These are phyloP conservation scores for Falco berigora DNA, from an alignment of 2,797 vertebrate species.

Conservation along the genomic window DNA sequence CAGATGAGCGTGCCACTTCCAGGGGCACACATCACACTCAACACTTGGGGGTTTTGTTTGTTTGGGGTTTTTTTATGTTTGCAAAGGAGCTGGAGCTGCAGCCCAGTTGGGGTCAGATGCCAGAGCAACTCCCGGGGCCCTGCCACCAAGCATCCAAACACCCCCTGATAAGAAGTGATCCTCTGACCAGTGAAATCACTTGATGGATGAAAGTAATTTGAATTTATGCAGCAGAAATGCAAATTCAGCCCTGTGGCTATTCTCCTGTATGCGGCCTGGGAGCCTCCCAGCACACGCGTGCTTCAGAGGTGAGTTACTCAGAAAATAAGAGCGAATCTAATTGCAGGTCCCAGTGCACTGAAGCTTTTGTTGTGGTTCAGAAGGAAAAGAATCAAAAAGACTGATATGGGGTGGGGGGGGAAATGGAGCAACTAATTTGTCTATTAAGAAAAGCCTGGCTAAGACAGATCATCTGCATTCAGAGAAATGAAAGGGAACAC, in stretches of 20 bases:
- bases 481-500: not conserved
- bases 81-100: not conserved
- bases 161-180: not conserved
- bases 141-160: not conserved
- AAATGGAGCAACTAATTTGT: not conserved
- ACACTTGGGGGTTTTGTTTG: not conserved
- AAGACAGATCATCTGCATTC: not conserved
- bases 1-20: not conserved
- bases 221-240: conserved; percentile 27
- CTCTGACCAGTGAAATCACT: not conserved
- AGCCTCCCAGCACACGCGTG: not conserved
- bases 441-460: not conserved
- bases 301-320: not conserved
- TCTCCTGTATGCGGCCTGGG: not conserved
- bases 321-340: not conserved
- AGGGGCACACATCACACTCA: fast-evolving
- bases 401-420: not conserved
- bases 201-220: not conserved
- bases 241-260: conserved; percentile 4
- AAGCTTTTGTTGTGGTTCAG: not conserved
- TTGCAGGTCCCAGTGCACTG: not conserved
- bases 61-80: not conserved
- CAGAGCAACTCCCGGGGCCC: fast-evolving
- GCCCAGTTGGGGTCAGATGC: not conserved
- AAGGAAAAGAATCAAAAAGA: not conserved